These are phyloP conservation scores for Leptura quadrifasciata DNA, from an alignment of 2,888 invertebrate species.

Conservation along the genomic window DNA sequence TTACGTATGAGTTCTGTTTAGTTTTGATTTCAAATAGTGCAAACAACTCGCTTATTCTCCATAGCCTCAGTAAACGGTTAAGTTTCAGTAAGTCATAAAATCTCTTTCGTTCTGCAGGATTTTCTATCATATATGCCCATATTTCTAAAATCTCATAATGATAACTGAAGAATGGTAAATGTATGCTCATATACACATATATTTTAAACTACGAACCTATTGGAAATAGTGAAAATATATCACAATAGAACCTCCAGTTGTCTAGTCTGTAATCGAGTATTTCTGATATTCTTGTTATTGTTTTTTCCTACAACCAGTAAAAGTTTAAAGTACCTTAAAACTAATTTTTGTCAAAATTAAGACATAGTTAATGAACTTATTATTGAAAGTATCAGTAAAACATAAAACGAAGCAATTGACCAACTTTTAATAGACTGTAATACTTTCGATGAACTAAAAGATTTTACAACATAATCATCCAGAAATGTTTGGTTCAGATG, in stretches of 20 bases:
- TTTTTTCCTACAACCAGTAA: conserved; percentile 72
- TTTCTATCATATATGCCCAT: conserved; percentile 42
- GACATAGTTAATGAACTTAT: no score
- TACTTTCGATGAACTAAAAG: no score
- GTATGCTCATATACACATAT: neutral
- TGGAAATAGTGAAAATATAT: conserved; percentile 65
- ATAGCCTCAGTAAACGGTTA: conserved; percentile 75
- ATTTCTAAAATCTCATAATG: conserved; percentile 41
- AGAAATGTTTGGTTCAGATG: no score
- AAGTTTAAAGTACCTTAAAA: neutral
- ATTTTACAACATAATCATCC: no score
- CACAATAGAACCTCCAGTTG: conserved; percentile 75
- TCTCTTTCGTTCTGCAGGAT: conserved; percentile 60
- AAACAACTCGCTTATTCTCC: conserved; percentile 75
- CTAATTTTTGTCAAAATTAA: no score
- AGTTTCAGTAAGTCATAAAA: conserved; percentile 75
- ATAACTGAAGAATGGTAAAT: neutral
- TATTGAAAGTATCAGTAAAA: no score
- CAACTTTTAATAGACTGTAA: no score
- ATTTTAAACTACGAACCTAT: conserved; percentile 37
- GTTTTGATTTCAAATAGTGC: conserved; percentile 73
- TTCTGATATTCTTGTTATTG: conserved; percentile 66
- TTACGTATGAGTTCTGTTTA: conserved; percentile 30
- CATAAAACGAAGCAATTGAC: no score
- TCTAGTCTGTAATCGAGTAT: conserved; percentile 74